These are phyloP conservation scores for Drosophila tanythrix DNA, from an alignment of 2,888 invertebrate genomes.

Conservation along the genomic window DNA sequence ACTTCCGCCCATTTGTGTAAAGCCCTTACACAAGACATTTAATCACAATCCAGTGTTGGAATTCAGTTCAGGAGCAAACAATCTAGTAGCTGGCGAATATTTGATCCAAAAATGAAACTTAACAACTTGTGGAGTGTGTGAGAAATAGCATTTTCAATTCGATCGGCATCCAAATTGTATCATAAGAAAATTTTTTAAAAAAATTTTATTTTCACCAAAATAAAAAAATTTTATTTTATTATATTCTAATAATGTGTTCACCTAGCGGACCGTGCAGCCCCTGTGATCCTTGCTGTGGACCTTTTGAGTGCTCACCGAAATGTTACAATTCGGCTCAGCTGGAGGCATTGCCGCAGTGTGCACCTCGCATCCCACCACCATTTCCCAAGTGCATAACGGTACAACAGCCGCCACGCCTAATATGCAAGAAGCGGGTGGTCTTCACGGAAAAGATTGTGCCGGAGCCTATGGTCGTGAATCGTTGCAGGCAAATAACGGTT, in stretches of 20 bases:
- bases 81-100: neutral
- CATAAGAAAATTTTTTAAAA: neutral
- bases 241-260: constrained; percentile 11
- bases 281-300: constrained; percentile 22
- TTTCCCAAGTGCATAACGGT: constrained; percentile 22
- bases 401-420: constrained; percentile 8
- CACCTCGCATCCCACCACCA: constrained; percentile 62
- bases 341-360: constrained; percentile 80
- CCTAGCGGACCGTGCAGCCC: constrained; percentile 61
- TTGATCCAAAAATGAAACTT: neutral
- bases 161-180: constrained; percentile 23
- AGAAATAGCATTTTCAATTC: constrained; percentile 6
- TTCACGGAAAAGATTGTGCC: constrained; percentile 79
- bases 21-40: constrained; percentile 22
- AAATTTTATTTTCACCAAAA: constrained; percentile 1
- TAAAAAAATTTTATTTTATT: neutral
- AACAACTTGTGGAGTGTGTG: neutral
- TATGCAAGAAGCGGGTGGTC: constrained; percentile 42
- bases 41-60: constrained; percentile 26
- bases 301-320: constrained; percentile 17
- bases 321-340: constrained; percentile 37
- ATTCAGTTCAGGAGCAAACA: neutral
- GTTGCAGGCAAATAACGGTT: constrained; percentile 78
- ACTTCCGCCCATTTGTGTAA: constrained; percentile 35
- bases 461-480: constrained; percentile 80